Evolutionary conservation across 2,888 invertebrate species (phyloP).

Genomic region (Drosophila dives): DNA sequence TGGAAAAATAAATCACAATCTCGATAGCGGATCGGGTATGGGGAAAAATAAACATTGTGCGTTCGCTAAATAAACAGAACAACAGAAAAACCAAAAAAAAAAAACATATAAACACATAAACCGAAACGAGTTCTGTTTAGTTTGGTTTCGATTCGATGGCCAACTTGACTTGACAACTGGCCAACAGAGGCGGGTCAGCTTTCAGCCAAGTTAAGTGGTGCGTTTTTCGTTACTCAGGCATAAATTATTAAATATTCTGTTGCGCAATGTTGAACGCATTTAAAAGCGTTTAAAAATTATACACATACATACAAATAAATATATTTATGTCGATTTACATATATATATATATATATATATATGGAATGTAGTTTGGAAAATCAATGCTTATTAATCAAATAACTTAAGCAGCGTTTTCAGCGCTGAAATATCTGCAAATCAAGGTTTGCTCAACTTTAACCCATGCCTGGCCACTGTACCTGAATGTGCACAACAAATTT

Average conservation of each 20-base stretch:
- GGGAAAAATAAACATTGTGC: conserved; percentile 63
- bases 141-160: conserved; percentile 29
- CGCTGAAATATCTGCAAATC: not conserved
- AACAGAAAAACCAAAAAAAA: conserved; percentile 45
- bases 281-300: not conserved
- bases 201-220: conserved; percentile 21
- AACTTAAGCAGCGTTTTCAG: not conserved
- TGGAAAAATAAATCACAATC: conserved; percentile 58
- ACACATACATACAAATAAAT: not conserved
- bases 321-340: not conserved
- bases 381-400: not conserved
- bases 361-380: not conserved
- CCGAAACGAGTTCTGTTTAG: conserved; percentile 60
- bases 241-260: conserved; percentile 4
- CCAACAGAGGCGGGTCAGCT: conserved; percentile 12
- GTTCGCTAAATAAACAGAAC: conserved; percentile 43
- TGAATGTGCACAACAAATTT: not conserved
- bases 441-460: not conserved
- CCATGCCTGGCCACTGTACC: not conserved
- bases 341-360: not conserved
- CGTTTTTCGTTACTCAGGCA: conserved; percentile 30
- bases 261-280: not conserved
- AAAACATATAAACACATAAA: conserved; percentile 15
- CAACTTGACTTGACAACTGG: conserved; percentile 17
- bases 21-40: not conserved